Conservation (phyloP, 2,113 vertebrate genomes). For the Halichoerus grypus region DNA sequence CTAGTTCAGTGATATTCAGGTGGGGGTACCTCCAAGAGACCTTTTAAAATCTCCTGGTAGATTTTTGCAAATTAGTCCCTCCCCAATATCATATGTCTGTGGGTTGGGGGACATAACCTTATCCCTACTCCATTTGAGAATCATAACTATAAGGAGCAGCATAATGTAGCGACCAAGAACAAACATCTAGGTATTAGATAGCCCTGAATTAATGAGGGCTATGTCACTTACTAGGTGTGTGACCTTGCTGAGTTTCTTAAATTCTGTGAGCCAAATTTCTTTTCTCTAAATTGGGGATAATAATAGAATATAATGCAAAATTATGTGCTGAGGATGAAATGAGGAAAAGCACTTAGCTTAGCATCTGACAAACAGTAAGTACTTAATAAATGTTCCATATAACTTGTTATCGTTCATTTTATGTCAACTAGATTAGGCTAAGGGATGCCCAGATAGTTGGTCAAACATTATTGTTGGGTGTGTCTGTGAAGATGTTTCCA, state of each 20-base stretch:
- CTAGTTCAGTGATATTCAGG: constrained; percentile 1
- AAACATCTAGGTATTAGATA: not conserved
- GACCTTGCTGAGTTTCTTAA: constrained; percentile 39
- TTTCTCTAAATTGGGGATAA: constrained; percentile 26
- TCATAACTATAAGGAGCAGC: not conserved
- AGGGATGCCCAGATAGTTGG: not conserved
- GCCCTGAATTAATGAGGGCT: not conserved
- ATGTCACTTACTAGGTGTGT: not conserved
- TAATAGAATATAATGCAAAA: constrained; percentile 12
- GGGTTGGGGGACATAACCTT: not conserved
- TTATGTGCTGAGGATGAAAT: not conserved
- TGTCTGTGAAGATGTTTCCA: not conserved
- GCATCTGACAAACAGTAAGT: not conserved
- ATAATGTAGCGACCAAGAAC: not conserved
- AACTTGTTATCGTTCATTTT: not conserved
- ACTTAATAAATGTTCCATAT: not conserved
- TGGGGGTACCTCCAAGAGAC: not conserved
- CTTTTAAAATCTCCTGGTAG: constrained; percentile 12
- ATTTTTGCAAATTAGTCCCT: not conserved
- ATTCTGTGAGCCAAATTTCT: constrained; percentile 46
- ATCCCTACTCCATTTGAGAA: not conserved
- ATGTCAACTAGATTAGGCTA: not conserved
- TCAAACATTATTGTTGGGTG: not conserved
- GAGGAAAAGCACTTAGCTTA: not conserved
- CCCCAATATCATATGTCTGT: not conserved